These are phyloP conservation scores for Melanotaenia nigrans DNA, from an alignment of 2,797 vertebrate species.

Conservation along the genomic window DNA sequence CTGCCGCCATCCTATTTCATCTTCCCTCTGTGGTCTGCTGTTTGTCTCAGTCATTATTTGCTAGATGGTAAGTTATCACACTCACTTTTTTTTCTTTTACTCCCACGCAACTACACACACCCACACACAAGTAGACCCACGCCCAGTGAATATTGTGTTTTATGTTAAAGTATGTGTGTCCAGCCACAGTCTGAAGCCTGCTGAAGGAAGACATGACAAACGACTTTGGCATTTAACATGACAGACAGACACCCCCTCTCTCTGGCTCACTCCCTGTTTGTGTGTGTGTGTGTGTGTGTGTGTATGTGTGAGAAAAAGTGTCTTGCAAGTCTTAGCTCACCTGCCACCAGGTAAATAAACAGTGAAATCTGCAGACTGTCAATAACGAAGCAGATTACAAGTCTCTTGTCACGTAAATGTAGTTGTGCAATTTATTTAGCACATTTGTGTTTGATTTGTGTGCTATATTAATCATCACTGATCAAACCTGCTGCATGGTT, in stretches of 20 bases:
- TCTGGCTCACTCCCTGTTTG: conserved; percentile 18
- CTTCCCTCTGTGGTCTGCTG: conserved; percentile 14
- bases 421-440: background rate
- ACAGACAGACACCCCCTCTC: conserved; percentile 70
- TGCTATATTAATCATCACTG: conserved; percentile 17
- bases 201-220: conserved; percentile 78
- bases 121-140: background rate
- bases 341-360: conserved; percentile 18
- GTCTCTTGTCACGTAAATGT: conserved; percentile 12
- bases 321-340: conserved; percentile 3
- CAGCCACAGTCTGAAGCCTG: conserved; percentile 59
- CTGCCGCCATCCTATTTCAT: background rate
- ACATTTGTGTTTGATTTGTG: conserved; percentile 6
- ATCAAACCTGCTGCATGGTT: conserved; percentile 14
- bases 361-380: conserved; percentile 2
- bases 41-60: conserved; percentile 44
- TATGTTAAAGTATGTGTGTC: conserved; percentile 72
- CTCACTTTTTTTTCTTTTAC: background rate
- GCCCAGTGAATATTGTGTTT: conserved; percentile 60
- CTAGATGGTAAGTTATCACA: conserved; percentile 23
- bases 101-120: background rate
- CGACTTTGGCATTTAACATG: conserved; percentile 80
- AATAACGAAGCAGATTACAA: background rate
- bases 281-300: background rate
- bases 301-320: background rate